These are phyloP conservation scores for Pomatostomus ruficeps DNA, from an alignment of 2,113 vertebrate genomes.

Conservation along the genomic window DNA sequence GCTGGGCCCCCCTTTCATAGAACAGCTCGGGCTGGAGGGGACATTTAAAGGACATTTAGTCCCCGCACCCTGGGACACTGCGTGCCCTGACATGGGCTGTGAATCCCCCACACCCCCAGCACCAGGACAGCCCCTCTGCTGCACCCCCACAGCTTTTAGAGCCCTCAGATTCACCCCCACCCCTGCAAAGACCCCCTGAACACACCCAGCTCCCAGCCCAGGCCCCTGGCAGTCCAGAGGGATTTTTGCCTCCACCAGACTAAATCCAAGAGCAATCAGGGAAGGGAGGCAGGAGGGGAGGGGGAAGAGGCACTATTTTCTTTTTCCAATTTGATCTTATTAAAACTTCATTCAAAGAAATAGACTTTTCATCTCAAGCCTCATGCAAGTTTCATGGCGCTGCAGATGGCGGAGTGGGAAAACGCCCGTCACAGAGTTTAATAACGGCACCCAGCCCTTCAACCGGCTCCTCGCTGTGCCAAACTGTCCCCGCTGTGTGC, in stretches of 20 bases:
- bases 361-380: neutral
- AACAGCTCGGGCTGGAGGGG: too few relatives aligned
- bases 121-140: neutral
- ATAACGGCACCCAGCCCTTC: neutral
- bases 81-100: neutral
- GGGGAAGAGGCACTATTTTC: neutral
- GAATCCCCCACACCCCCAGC: neutral
- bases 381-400: neutral
- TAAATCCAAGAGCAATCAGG: neutral
- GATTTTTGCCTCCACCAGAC: neutral
- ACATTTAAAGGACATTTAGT: neutral
- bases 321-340: neutral
- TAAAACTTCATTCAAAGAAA: slow-evolving; percentile 18
- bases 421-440: neutral
- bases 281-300: neutral
- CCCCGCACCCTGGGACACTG: rapidly evolving
- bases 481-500: neutral
- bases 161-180: too few relatives aligned
- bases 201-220: neutral
- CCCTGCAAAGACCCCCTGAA: neutral
- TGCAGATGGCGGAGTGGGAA: neutral
- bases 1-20: too few relatives aligned
- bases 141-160: neutral
- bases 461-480: neutral
- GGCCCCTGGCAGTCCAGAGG: rapidly evolving